Percentiles rank a stretch among this genome's conserved stretches.
These are phyloP conservation scores for Xiphydria camelus DNA, from an alignment of 2,888 invertebrate species.

Conservation along the genomic window DNA sequence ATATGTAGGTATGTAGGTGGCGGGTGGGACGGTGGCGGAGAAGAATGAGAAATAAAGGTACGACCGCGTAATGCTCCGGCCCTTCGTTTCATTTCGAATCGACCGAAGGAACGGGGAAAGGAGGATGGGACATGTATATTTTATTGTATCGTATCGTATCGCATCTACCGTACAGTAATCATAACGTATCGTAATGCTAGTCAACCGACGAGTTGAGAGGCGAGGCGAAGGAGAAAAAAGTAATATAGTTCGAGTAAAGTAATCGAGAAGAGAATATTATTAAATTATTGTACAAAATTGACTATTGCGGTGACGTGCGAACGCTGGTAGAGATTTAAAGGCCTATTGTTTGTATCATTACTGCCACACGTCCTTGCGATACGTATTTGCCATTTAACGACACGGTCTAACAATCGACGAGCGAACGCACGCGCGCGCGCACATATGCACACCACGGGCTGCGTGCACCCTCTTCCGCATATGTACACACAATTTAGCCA, in stretches of 20 bases:
- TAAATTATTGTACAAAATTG: conserved; percentile 43
- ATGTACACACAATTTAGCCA: conserved; percentile 31
- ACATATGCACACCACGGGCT: too few relatives aligned
- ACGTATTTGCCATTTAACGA: too few relatives aligned
- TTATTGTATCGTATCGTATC: neutral
- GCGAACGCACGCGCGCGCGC: too few relatives aligned
- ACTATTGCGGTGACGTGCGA: neutral
- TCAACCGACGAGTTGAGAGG: conserved; percentile 28
- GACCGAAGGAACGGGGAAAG: too few relatives aligned
- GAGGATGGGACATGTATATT: neutral
- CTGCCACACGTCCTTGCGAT: too few relatives aligned
- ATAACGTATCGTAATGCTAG: conserved; percentile 38
- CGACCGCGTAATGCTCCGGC: too few relatives aligned
- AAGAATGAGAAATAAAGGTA: too few relatives aligned
- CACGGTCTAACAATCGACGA: too few relatives aligned
- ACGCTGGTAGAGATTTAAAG: neutral
- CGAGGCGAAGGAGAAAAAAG: neutral
- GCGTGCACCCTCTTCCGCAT: conserved; percentile 25
- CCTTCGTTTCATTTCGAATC: too few relatives aligned
- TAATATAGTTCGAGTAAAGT: conserved; percentile 25
- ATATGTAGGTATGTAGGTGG: too few relatives aligned
- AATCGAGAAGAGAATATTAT: conserved; percentile 27
- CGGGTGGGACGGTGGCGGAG: too few relatives aligned
- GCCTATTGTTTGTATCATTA: too few relatives aligned
- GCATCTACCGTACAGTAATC: conserved; percentile 1